These are phyloP conservation scores for Ictalurus furcatus DNA, from an alignment of 2,113 vertebrate genomes.

Conservation along the genomic window DNA sequence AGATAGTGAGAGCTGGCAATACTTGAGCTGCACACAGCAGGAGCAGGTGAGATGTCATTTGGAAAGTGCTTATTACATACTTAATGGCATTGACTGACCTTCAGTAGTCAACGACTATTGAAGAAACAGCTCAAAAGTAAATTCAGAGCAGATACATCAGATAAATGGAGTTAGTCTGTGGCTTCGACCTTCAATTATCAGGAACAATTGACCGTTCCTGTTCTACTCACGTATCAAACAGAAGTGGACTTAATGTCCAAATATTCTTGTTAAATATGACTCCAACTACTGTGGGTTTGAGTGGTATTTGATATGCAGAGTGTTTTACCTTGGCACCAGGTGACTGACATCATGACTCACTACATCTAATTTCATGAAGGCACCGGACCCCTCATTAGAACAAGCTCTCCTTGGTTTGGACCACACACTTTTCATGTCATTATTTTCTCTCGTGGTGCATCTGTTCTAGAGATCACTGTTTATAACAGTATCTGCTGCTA, in stretches of 20 bases:
- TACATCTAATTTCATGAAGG: not conserved
- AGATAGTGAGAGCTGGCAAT: not conserved
- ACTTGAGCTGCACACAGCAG: not conserved
- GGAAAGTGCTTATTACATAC: slow-evolving; percentile 18
- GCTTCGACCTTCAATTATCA: not conserved
- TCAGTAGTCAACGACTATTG: not conserved
- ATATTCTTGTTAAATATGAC: not conserved
- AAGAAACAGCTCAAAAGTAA: not conserved
- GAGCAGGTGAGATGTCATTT: not conserved
- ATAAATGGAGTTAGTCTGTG: not conserved
- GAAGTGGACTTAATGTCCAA: not conserved
- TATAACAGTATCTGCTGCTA: slow-evolving; percentile 50
- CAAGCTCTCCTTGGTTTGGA: not conserved
- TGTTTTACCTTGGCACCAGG: slow-evolving; percentile 10
- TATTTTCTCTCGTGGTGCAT: slow-evolving; percentile 40
- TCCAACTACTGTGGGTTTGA: not conserved
- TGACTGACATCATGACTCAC: slow-evolving; percentile 21
- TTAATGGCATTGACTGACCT: slow-evolving; percentile 1
- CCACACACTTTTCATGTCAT: slow-evolving; percentile 44
- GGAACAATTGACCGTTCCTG: not conserved
- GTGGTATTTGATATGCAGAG: not conserved
- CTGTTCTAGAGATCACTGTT: slow-evolving; percentile 47
- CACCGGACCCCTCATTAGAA: slow-evolving; percentile 1
- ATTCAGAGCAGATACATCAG: not conserved
- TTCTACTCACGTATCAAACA: not conserved